Percentiles rank a stretch among this genome's conserved stretches.
Evolutionary conservation across 2,888 invertebrate genomes (phyloP).

Genomic region (Dendrolimus pini): DNA sequence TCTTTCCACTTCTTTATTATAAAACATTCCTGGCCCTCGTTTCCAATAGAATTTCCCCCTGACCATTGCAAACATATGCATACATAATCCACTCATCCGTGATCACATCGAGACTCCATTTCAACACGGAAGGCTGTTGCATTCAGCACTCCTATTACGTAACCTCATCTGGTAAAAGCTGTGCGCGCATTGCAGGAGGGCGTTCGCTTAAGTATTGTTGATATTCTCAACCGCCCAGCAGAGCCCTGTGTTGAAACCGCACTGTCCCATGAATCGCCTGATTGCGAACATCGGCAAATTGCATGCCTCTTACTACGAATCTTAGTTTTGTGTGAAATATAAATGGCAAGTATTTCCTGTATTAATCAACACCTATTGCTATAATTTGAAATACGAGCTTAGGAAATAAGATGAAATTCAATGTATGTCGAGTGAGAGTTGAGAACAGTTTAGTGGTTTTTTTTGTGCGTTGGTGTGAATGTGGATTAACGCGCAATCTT

Average conservation of each 20-base stretch:
- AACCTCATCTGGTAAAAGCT: conserved; percentile 66
- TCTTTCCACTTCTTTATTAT: neutral
- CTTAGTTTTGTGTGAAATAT: neutral
- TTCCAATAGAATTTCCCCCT: neutral
- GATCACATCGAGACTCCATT: conserved; percentile 43
- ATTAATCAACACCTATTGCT: too few relatives aligned
- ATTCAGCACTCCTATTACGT: conserved; percentile 47
- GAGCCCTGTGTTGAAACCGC: conserved; percentile 53
- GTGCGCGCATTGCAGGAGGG: conserved; percentile 38
- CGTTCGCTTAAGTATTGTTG: conserved; percentile 60
- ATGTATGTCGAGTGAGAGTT: too few relatives aligned
- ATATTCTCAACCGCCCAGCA: conserved; percentile 62
- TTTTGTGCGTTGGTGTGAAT: too few relatives aligned
- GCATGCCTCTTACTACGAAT: conserved; percentile 30
- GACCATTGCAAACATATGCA: neutral
- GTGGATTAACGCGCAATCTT: too few relatives aligned
- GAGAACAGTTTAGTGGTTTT: too few relatives aligned
- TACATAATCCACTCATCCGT: conserved; percentile 20
- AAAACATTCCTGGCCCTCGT: neutral
- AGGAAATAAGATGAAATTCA: too few relatives aligned
- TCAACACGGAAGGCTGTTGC: conserved; percentile 33
- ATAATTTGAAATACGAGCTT: too few relatives aligned
- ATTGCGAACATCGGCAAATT: conserved; percentile 50
- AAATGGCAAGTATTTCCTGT: too few relatives aligned
- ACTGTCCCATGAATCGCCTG: conserved; percentile 55